Base-by-base conservation (phyloP, 1,140 invertebrate species). In the Augochlora pura region DNA sequence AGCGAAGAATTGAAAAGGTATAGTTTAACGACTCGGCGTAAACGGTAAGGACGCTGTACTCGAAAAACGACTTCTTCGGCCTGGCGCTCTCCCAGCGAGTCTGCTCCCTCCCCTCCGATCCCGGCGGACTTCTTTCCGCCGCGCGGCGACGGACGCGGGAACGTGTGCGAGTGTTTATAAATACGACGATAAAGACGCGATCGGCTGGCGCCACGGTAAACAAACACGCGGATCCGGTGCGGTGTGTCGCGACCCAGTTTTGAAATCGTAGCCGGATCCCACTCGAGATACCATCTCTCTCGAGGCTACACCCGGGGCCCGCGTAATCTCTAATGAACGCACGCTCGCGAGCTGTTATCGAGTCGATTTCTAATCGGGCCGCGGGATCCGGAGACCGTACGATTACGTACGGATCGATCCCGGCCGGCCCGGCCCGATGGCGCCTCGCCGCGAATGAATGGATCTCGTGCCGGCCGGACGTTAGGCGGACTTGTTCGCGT, bases 401-500 rank as follows among this genome's bases (percentile, higher is more conserved):
- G 21, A 42, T 65, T 65, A 38, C 64, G 9, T 10, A n/a, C 5
- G 7, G 10, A 39, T 23, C n/a, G 25, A 21, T 32, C 12, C 60
- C 25, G 27, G 6, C 49, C 49, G 49, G 32, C 32, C 32, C 32
- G 32, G 32, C 32, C 16, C 49, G 23, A 62, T 38, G 60, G 25
- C 60, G 25, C 27, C 27, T 5, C 10, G 60, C 12, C 60, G n/a
- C 69, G 69, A 42, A 64, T 73, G 71, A 73, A 73, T 73, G 65
- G 66, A 63, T 77, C 66, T 62, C 75, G 75, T 77, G 75, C 39
- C 76, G 52, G 32, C 60, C 71, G 65, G 52, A 38, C 66, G 66
- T 77, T 62, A 77, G 9, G 21, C 6, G 64, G 75, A 68, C 73
- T 85, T 84, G 80, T 86, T 84, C 80, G 83, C 78, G 80, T 69